Percentiles rank a stretch among this genome's conserved stretches.
phyloP scores from a whole-genome alignment of 2,113 vertebrate genomes.

The Hepsetus odoe region DNA sequence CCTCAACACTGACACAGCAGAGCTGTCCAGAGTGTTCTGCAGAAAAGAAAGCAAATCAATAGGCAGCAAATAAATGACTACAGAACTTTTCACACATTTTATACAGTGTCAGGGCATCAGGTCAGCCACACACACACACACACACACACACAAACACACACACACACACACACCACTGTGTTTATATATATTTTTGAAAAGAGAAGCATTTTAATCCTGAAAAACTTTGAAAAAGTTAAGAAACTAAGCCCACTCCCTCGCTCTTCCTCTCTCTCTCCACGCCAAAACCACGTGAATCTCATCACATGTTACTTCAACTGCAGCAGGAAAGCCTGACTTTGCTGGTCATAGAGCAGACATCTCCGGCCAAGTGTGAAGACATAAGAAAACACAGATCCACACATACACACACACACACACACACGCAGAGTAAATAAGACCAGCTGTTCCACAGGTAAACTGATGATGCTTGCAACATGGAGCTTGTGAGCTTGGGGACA shows the following conservation, averaged over 20 bases:
- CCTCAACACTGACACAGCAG: neutral
- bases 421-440: neutral
- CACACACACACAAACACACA: too few relatives aligned
- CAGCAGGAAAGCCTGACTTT: constrained; percentile 3
- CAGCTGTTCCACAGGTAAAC: constrained; percentile 4
- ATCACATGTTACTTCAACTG: constrained; percentile 19
- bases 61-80: constrained; percentile 25
- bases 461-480: neutral
- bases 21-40: constrained; percentile 54
- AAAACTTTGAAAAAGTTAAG: too few relatives aligned
- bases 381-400: neutral
- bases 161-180: too few relatives aligned
- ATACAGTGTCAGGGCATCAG: neutral
- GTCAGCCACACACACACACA: too few relatives aligned
- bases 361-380: neutral
- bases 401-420: constrained; percentile 1
- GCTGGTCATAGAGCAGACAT: constrained; percentile 1
- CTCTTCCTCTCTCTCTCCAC: neutral
- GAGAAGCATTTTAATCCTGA: too few relatives aligned
- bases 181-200: too few relatives aligned
- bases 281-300: neutral
- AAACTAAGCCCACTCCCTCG: neutral
- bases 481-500: neutral
- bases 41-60: constrained; percentile 49
- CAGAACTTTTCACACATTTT: neutral